phyloP scores from a whole-genome alignment of 2,797 vertebrate genomes.

The Pelobates cultripes region DNA sequence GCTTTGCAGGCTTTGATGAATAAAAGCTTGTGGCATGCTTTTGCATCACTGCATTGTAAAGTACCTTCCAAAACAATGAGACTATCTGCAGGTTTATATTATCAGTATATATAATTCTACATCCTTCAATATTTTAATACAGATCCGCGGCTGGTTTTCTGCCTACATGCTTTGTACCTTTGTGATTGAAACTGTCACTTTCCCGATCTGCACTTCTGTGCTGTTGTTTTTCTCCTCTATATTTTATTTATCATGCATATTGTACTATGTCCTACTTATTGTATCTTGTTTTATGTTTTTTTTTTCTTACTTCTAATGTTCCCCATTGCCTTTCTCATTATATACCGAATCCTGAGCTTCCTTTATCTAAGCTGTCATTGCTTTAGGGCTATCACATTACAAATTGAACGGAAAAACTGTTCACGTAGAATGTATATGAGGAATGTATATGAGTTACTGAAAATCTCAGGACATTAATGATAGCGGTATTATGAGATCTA shows the following conservation, averaged over 20 bases:
- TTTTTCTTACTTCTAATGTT: neutral
- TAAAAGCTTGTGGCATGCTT: constrained; percentile 17
- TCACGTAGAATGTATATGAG: too few species aligned
- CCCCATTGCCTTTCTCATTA: neutral
- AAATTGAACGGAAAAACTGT: too few species aligned
- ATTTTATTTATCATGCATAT: constrained; percentile 23
- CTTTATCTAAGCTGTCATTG: neutral
- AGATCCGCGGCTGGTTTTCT: constrained; percentile 7
- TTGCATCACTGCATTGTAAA: constrained; percentile 26
- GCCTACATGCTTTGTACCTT: neutral
- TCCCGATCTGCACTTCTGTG: neutral
- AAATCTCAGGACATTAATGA: too few species aligned
- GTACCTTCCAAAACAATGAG: constrained; percentile 1
- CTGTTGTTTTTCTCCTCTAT: neutral
- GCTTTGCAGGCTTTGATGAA: constrained; percentile 34
- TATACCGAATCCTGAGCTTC: neutral
- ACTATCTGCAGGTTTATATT: constrained; percentile 19
- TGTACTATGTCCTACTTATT: constrained; percentile 15
- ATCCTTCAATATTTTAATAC: constrained; percentile 18
- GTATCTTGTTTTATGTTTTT: neutral
- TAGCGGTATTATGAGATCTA: too few species aligned
- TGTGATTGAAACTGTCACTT: constrained; percentile 4
- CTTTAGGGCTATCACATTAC: too few species aligned
- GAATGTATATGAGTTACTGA: too few species aligned
- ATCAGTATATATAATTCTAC: constrained; percentile 8